phyloP scores from a whole-genome alignment of 2,888 invertebrate genomes.

The Merodon equestris region DNA sequence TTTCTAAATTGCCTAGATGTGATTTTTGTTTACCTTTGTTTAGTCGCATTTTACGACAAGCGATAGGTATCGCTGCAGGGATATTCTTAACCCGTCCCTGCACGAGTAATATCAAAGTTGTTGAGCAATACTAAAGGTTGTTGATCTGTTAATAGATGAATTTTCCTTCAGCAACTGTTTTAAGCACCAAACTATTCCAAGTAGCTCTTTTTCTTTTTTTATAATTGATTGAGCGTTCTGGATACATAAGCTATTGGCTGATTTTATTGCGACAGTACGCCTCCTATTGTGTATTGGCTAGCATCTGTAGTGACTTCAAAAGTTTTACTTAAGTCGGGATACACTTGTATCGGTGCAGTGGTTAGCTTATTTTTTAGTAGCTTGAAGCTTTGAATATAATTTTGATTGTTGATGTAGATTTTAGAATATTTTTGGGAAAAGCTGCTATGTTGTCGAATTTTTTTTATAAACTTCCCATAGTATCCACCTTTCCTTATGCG shows the following conservation, averaged over 20 bases:
- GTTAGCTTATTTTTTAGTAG: conserved; percentile 15
- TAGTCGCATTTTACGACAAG: too few relatives aligned
- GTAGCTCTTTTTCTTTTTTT: conserved; percentile 41
- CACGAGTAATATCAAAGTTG: too few relatives aligned
- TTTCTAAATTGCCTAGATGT: too few relatives aligned
- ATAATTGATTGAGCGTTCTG: conserved; percentile 33
- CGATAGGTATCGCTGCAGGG: too few relatives aligned
- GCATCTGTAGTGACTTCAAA: conserved; percentile 39
- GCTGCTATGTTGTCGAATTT: background rate
- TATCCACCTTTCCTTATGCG: background rate
- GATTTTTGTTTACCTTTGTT: too few relatives aligned
- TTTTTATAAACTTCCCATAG: background rate
- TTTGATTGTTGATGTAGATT: background rate
- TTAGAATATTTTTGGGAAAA: background rate
- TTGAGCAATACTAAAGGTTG: too few relatives aligned
- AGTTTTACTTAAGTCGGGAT: conserved; percentile 29
- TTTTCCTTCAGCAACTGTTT: too few relatives aligned
- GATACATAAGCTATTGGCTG: conserved; percentile 34
- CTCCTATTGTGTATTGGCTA: conserved; percentile 34
- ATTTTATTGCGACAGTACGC: conserved; percentile 32
- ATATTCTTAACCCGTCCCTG: too few relatives aligned
- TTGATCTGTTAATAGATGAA: too few relatives aligned
- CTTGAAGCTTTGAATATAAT: conserved; percentile 1
- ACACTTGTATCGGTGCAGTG: conserved; percentile 23
- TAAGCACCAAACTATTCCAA: conserved; percentile 33